Evolutionary conservation across 2,797 vertebrate genomes (phyloP).

Genomic region (Phrynocephalus guinanensis): DNA sequence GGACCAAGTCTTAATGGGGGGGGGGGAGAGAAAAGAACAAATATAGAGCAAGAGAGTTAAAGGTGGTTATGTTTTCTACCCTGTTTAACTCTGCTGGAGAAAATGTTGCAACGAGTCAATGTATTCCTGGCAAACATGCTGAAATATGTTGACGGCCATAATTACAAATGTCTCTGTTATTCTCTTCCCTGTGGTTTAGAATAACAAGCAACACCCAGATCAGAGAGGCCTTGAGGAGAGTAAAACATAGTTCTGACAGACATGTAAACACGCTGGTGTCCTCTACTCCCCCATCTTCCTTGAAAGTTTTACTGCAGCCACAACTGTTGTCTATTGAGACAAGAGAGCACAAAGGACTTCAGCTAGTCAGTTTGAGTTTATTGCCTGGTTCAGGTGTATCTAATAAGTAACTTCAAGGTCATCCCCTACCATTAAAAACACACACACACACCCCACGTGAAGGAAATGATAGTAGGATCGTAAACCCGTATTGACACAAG

Average conservation of each 20-base stretch:
- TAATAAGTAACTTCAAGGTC: constrained; percentile 90
- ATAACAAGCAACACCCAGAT: not conserved
- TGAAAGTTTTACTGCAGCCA: constrained; percentile 37
- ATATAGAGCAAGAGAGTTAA: not conserved
- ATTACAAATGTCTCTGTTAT: constrained; percentile 11
- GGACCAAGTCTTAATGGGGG: not conserved
- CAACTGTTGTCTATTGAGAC: constrained; percentile 69
- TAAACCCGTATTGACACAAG: constrained; percentile 84
- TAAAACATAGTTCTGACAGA: constrained; percentile 21
- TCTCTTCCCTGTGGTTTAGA: constrained; percentile 4
- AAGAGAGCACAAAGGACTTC: constrained; percentile 66
- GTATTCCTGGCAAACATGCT: constrained; percentile 8
- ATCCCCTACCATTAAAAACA: constrained; percentile 80
- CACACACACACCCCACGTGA: constrained; percentile 75
- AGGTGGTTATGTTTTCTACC: not conserved
- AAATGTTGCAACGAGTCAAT: not conserved
- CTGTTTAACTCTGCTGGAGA: not conserved
- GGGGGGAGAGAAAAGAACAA: not conserved
- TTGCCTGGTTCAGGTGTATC: constrained; percentile 83
- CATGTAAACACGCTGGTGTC: constrained; percentile 6
- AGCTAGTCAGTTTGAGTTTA: constrained; percentile 72
- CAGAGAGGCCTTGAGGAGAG: constrained; percentile 32
- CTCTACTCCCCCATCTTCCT: constrained; percentile 27
- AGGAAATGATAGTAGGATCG: constrained; percentile 83
- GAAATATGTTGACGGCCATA: not conserved